Conservation (phyloP, 2,888 invertebrate genomes). For the Macaria notata region DNA sequence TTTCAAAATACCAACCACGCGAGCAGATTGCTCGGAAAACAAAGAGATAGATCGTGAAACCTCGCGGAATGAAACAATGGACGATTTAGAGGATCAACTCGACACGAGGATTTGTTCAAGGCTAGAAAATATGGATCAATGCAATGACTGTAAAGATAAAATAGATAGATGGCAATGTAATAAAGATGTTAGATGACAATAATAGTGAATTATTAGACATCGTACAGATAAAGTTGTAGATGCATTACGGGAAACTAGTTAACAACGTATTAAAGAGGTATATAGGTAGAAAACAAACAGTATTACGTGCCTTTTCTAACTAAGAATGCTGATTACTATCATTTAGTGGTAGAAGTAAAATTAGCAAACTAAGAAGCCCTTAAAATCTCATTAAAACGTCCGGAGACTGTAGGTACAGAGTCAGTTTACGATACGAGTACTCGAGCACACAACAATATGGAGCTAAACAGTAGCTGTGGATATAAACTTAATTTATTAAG, state of each 20-base stretch:
- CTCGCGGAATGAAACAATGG: conserved; percentile 42
- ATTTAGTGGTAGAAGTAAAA: too few species aligned
- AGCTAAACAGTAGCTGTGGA: conserved; percentile 3
- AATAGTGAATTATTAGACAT: too few species aligned
- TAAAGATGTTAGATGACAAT: not conserved
- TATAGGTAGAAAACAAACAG: too few species aligned
- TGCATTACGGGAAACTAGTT: too few species aligned
- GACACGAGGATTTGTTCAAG: conserved; percentile 27
- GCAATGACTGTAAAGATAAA: conserved; percentile 1
- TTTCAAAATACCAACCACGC: conserved; percentile 12
- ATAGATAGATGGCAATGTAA: not conserved
- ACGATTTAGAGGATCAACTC: conserved; percentile 43
- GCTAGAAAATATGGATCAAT: conserved; percentile 4
- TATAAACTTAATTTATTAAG: conserved; percentile 18
- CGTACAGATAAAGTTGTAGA: too few species aligned
- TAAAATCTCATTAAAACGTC: too few species aligned
- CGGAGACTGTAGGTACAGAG: not conserved
- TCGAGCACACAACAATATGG: not conserved
- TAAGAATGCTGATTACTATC: too few species aligned
- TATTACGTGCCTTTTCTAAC: too few species aligned
- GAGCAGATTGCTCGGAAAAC: conserved; percentile 33
- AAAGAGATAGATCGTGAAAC: conserved; percentile 37
- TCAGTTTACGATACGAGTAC: not conserved
- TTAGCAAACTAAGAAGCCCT: too few species aligned
- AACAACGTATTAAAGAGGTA: too few species aligned